Percentiles rank a stretch among this genome's conserved stretches.
phyloP scores from a whole-genome alignment of 2,113 vertebrate genomes.

The Centrocercus urophasianus region DNA sequence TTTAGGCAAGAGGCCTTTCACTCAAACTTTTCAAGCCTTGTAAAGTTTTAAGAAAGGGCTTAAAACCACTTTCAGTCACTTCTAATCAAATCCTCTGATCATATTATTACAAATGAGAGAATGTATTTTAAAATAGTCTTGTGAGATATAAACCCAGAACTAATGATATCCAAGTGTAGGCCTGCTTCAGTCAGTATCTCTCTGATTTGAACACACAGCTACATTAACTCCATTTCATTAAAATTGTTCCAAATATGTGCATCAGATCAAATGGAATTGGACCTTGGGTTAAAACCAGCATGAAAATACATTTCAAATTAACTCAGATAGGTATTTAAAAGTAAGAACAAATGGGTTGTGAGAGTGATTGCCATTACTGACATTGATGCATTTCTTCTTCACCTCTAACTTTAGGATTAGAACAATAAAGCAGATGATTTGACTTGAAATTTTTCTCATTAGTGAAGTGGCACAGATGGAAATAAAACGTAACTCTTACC shows the following conservation, averaged over 20 bases:
- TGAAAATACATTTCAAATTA: neutral
- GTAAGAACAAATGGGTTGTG: neutral
- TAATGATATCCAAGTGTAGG: neutral
- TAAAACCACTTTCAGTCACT: neutral
- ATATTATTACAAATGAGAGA: neutral
- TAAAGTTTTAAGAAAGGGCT: neutral
- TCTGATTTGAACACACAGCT: neutral
- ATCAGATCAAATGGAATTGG: neutral
- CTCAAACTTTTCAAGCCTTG: neutral
- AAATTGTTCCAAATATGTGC: neutral
- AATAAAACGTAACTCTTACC: neutral
- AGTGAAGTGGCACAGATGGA: neutral
- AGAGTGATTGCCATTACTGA: neutral
- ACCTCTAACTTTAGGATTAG: neutral
- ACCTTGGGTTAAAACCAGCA: neutral
- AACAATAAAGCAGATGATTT: neutral
- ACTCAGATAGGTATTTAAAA: neutral
- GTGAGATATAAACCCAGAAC: neutral
- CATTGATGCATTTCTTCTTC: neutral
- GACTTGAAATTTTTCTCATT: neutral
- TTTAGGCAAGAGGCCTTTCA: neutral
- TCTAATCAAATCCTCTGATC: neutral
- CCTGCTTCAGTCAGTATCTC: neutral
- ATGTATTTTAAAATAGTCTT: neutral
- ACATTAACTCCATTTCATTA: neutral